phyloP scores from a whole-genome alignment of 1,140 invertebrate species.

The Atta cephalotes region DNA sequence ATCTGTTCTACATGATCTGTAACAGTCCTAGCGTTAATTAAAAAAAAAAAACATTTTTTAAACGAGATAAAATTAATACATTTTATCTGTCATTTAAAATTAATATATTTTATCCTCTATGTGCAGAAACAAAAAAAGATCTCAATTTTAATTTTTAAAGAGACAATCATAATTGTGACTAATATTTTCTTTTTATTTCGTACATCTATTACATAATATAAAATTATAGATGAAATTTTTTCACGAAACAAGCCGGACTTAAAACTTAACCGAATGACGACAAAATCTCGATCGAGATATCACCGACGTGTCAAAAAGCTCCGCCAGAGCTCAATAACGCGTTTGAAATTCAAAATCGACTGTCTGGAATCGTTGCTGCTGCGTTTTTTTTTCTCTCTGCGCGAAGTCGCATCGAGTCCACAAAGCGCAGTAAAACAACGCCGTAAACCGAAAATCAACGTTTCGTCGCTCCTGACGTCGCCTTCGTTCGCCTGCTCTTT shows the following conservation, averaged over 20 bases:
- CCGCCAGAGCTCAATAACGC: conserved; percentile 17
- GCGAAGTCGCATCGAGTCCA: conserved; percentile 20
- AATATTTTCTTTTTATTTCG: conserved; percentile 12
- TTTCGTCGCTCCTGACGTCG: conserved; percentile 57
- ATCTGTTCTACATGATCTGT: background rate
- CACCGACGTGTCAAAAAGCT: conserved; percentile 12
- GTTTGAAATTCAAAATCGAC: conserved; percentile 57
- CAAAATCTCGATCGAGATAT: conserved; percentile 33
- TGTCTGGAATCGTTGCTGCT: conserved; percentile 40
- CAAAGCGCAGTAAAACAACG: conserved; percentile 58
- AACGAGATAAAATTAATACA: background rate
- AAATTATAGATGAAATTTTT: background rate
- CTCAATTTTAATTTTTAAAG: background rate
- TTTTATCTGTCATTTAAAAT: background rate
- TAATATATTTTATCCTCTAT: background rate
- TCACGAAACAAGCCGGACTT: background rate
- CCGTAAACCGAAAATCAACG: conserved; percentile 63
- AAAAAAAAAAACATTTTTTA: background rate
- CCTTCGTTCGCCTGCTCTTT: conserved; percentile 33
- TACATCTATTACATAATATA: background rate
- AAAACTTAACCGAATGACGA: background rate
- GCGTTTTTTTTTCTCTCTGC: background rate
- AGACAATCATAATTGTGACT: background rate
- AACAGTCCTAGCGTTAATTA: background rate
- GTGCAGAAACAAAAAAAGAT: background rate